These are phyloP conservation scores for Ploceus nigricollis DNA, from an alignment of 2,113 vertebrate species.

Conservation along the genomic window DNA sequence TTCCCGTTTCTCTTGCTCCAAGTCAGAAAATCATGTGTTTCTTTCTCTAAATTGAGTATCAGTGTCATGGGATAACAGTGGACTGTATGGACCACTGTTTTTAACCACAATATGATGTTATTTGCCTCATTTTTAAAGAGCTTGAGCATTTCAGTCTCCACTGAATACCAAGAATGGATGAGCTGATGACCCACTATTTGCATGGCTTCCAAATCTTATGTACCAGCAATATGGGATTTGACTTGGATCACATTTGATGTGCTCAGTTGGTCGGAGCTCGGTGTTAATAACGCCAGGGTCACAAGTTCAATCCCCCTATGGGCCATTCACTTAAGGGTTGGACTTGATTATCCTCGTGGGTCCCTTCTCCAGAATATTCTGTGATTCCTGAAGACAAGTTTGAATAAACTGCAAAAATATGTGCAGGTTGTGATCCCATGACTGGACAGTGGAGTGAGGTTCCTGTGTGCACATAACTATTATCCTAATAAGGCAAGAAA, in stretches of 20 bases:
- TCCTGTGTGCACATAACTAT: neutral
- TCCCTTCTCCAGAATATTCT: neutral
- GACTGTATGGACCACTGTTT: neutral
- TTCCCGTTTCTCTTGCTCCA: neutral
- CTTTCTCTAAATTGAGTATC: neutral
- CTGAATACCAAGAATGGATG: neutral
- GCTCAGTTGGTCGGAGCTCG: neutral
- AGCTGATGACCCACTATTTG: neutral
- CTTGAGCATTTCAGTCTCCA: neutral
- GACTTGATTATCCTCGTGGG: neutral
- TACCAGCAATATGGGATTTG: neutral
- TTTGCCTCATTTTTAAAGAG: neutral
- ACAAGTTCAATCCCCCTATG: neutral
- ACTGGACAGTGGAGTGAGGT: neutral
- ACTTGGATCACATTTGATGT: neutral
- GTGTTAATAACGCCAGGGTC: neutral
- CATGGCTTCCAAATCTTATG: neutral
- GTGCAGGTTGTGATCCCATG: neutral
- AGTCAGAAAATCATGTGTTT: neutral
- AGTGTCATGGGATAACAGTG: neutral
- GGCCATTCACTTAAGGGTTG: neutral
- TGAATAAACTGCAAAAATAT: neutral
- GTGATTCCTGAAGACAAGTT: neutral
- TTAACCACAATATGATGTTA: neutral
- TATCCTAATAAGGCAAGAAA: neutral